Evolutionary conservation across 2,113 vertebrate genomes (phyloP).

Genomic region (Meriones unguiculatus): DNA sequence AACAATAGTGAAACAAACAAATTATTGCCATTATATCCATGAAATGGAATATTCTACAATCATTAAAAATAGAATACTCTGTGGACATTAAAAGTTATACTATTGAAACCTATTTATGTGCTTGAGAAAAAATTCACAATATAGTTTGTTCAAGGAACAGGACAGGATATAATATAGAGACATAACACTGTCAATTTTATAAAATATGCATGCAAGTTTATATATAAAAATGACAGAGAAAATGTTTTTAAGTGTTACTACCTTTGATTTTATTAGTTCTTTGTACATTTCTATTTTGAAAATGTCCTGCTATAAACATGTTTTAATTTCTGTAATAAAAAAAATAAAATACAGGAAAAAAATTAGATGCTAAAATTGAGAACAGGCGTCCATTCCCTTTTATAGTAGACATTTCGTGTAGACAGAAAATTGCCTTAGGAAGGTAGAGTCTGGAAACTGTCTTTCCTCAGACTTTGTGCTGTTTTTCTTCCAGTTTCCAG

Average conservation of each 20-base stretch:
- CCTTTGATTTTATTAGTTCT: slow-evolving; percentile 52
- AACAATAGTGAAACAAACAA: slow-evolving; percentile 24
- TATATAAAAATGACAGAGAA: slow-evolving; percentile 21
- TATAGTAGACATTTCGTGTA: not conserved
- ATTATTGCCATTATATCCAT: not conserved
- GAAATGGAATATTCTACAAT: not conserved
- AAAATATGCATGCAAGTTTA: not conserved
- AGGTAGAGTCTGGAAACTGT: not conserved
- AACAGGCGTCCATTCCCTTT: slow-evolving; percentile 9
- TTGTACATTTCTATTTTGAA: slow-evolving; percentile 38
- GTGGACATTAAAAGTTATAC: slow-evolving; percentile 16
- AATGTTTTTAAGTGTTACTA: slow-evolving; percentile 41
- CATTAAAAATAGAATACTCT: slow-evolving; percentile 36
- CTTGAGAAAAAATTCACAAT: slow-evolving; percentile 32
- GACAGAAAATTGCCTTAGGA: not conserved
- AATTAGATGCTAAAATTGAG: not conserved
- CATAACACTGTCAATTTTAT: not conserved
- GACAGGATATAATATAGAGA: not conserved
- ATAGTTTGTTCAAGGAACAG: slow-evolving; percentile 51
- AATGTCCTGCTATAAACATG: not conserved
- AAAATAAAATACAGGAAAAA: slow-evolving; percentile 41
- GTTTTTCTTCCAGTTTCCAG: not conserved
- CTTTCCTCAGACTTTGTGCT: not conserved
- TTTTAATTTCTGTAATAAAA: slow-evolving; percentile 59
- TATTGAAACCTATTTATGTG: not conserved